Conservation (phyloP, 37 sponge, comb jelly and placozoan genomes). For the Haliclona indistincta region DNA sequence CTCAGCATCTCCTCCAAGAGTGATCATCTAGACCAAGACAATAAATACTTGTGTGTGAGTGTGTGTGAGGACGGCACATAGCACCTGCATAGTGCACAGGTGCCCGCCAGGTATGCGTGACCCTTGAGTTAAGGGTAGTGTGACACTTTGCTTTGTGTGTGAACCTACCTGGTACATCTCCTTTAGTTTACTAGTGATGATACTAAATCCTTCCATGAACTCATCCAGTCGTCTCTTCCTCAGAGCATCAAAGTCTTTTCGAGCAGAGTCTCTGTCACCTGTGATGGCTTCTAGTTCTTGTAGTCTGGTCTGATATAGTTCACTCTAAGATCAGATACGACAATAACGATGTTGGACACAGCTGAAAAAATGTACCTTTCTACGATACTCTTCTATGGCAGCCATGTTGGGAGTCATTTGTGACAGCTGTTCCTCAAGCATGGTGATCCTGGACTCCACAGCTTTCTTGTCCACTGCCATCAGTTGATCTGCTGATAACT, state of each 20-base stretch:
- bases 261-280: constrained; percentile 67
- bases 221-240: constrained; percentile 86
- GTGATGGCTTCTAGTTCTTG: constrained; percentile 85
- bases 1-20: constrained; percentile 99
- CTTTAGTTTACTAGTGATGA: constrained; percentile 96
- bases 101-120: too few relatives aligned
- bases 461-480: constrained; percentile 60
- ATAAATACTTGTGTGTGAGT: neutral
- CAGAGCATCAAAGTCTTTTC: constrained; percentile 81
- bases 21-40: constrained; percentile 84
- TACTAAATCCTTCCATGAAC: constrained; percentile 95
- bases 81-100: too few relatives aligned
- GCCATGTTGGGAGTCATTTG: constrained; percentile 97
- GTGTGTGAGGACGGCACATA: neutral
- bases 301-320: constrained; percentile 66
- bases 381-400: constrained; percentile 91
- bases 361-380: constrained; percentile 50
- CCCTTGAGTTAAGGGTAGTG: neutral
- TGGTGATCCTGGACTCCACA: constrained; percentile 83
- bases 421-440: constrained; percentile 79
- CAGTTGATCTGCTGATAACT: constrained; percentile 69
- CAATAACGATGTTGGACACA: neutral
- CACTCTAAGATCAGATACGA: constrained; percentile 57
- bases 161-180: constrained; percentile 97
- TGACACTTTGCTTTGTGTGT: neutral